Evolutionary conservation across 2,797 vertebrate species (phyloP), one percentile per base, ranked within the genome.

Genomic region (Acridotheres tristis): DNA sequence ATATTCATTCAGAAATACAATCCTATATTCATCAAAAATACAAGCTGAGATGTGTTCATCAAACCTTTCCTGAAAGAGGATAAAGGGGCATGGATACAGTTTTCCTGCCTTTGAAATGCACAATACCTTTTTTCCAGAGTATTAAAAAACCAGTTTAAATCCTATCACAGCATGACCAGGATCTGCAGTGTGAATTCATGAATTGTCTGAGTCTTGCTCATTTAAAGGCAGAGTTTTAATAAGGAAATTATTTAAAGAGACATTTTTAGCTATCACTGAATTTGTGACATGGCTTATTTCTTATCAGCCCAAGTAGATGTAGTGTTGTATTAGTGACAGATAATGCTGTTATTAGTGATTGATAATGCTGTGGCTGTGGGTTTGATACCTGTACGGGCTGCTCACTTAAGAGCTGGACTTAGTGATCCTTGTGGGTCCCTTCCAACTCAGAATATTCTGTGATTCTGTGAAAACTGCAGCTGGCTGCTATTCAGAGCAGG

Each of bases 331-430:
- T 45, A 27, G 38, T 5, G 3, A 7, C 14, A 62, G 20, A 6
- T 34, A 30, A 16, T 22, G 30, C 30, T 9, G 2, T 48, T 20
- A 1, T 53, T 45, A 27, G 38, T 5, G 3, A 7, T 16, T 66
- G 20, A 6, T 34, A 30, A 16, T 22, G 30, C 30, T 9, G 2
- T 48, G 30, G 17, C 10, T 42, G 30, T 63, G 42, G 14, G 34
- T 55, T 78, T 0, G 0, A 63, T 42, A 48, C 34, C 57, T 36
- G 26, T 34, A 18, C 0, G 1, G 8, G 50, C 57, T 34, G 42
- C 32, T 69, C 42, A 42, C 21, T 42, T 18, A 10, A 48, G 42
- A 34, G 17, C 21, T 54, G 57, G 55, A 26, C 36, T 55, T 47
- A 30, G 4, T 62, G 48, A 11, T 78, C 26, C 11, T 55, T 55